Evolutionary conservation across 2,113 vertebrate genomes (phyloP).

Genomic region (Periophthalmodon schlosseri): DNA sequence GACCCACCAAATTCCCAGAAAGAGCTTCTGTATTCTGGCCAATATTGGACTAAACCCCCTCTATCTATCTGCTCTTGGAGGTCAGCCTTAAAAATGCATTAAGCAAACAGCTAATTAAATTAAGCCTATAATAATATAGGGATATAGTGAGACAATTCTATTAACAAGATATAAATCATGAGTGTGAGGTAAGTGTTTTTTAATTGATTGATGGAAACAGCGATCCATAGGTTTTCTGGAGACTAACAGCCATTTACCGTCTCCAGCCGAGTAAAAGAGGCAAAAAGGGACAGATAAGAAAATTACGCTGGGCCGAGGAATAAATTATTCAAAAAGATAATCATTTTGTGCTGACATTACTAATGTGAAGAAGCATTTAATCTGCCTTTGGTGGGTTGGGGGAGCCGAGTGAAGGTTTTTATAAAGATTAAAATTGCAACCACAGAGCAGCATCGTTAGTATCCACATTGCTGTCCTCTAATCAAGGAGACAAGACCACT

Average conservation of each 20-base stretch:
- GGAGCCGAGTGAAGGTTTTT: conserved; percentile 74
- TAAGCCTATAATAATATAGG: conserved; percentile 98
- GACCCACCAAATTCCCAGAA: conserved; percentile 89
- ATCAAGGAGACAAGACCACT: conserved; percentile 41
- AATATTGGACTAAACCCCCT: conserved; percentile 80
- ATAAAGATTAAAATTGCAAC: conserved; percentile 78
- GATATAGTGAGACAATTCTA: conserved; percentile 99
- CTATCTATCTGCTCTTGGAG: conserved; percentile 82
- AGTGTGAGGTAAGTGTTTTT: conserved; percentile 99
- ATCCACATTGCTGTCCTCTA: conserved; percentile 63
- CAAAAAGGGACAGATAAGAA: conserved; percentile 87
- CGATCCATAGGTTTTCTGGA: conserved; percentile 87
- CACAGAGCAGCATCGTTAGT: conserved; percentile 52
- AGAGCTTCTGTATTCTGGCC: conserved; percentile 78
- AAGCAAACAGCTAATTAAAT: conserved; percentile 98
- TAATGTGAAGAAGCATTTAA: conserved; percentile 99
- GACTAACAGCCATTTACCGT: conserved; percentile 93
- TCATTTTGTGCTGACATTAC: conserved; percentile 98
- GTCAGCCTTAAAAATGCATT: conserved; percentile 93
- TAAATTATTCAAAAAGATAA: conserved; percentile 99
- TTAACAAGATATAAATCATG: conserved; percentile 99
- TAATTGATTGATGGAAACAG: conserved; percentile 99
- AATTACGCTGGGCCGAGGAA: conserved; percentile 86
- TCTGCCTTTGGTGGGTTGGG: conserved; percentile 81
- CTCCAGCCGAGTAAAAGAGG: conserved; percentile 84